Conservation (phyloP, 2,888 invertebrate species). For the Pollenia angustigena region DNA sequence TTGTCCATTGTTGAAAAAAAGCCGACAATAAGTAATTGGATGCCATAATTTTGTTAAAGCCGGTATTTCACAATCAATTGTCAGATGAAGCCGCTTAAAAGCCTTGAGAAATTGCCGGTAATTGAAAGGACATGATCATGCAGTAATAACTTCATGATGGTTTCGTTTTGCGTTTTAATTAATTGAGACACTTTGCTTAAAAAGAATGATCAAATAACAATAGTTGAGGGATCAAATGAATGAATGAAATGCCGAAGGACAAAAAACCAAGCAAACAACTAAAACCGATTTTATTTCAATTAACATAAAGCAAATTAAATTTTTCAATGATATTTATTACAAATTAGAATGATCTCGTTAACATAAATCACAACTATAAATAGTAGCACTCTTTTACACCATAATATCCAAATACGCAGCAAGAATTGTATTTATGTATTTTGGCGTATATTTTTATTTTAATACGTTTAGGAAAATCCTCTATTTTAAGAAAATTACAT, state of each 20-base stretch:
- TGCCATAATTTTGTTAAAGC: conserved; percentile 68
- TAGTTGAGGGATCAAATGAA: conserved; percentile 48
- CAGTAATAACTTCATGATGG: conserved; percentile 21
- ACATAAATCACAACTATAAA: too few species aligned
- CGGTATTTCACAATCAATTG: conserved; percentile 61
- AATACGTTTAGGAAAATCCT: too few species aligned
- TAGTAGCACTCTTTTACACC: neutral
- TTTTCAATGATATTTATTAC: too few species aligned
- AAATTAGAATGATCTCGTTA: too few species aligned
- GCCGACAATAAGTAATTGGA: conserved; percentile 75
- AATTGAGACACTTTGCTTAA: conserved; percentile 74
- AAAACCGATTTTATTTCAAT: conserved; percentile 3
- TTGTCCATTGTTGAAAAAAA: conserved; percentile 28
- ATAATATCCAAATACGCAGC: too few species aligned
- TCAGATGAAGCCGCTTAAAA: conserved; percentile 62
- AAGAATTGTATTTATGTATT: too few species aligned
- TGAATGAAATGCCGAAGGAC: conserved; percentile 35
- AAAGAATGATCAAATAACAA: conserved; percentile 45
- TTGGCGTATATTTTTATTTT: too few species aligned
- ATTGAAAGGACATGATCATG: conserved; percentile 21
- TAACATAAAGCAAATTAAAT: neutral
- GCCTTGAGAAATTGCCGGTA: conserved; percentile 59
- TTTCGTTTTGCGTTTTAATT: conserved; percentile 74
- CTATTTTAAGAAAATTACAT: too few species aligned
- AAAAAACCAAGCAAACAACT: neutral